Evolutionary conservation across 2,888 invertebrate species (phyloP).

Genomic region (Eubasilissa splendida): DNA sequence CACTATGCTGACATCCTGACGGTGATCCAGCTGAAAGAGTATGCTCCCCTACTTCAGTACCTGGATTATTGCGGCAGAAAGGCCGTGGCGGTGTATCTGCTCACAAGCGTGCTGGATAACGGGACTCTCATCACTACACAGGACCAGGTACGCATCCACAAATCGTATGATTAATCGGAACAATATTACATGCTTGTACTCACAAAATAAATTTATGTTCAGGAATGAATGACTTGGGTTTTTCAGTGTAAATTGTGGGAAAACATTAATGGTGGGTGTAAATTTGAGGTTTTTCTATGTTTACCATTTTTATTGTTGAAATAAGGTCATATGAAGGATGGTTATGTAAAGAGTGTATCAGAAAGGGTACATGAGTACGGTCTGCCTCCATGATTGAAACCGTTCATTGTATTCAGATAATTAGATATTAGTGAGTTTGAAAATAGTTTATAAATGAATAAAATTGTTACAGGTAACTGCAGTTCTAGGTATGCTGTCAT

Average conservation of each 20-base stretch:
- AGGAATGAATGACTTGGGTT: too few relatives aligned
- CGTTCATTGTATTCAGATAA: too few relatives aligned
- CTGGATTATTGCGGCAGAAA: constrained; percentile 92
- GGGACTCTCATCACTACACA: constrained; percentile 90
- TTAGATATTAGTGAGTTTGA: too few relatives aligned
- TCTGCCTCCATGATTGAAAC: too few relatives aligned
- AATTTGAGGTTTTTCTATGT: too few relatives aligned
- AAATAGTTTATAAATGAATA: not conserved
- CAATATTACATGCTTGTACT: not conserved
- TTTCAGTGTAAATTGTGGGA: too few relatives aligned
- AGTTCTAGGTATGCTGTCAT: constrained; percentile 85
- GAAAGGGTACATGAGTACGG: too few relatives aligned
- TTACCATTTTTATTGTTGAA: too few relatives aligned
- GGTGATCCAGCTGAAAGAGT: constrained; percentile 89
- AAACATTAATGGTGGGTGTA: too few relatives aligned
- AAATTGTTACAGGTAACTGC: constrained; percentile 75
- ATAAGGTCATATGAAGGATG: too few relatives aligned
- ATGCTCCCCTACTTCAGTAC: constrained; percentile 87
- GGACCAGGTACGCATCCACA: constrained; percentile 78
- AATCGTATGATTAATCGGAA: too few relatives aligned
- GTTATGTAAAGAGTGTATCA: too few relatives aligned
- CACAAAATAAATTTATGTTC: not conserved
- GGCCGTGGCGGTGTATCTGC: constrained; percentile 88
- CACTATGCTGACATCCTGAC: constrained; percentile 94
- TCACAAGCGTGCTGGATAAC: constrained; percentile 91